phyloP scores from a whole-genome alignment of 2,797 vertebrate genomes.

The Premnoplex brunnescens region DNA sequence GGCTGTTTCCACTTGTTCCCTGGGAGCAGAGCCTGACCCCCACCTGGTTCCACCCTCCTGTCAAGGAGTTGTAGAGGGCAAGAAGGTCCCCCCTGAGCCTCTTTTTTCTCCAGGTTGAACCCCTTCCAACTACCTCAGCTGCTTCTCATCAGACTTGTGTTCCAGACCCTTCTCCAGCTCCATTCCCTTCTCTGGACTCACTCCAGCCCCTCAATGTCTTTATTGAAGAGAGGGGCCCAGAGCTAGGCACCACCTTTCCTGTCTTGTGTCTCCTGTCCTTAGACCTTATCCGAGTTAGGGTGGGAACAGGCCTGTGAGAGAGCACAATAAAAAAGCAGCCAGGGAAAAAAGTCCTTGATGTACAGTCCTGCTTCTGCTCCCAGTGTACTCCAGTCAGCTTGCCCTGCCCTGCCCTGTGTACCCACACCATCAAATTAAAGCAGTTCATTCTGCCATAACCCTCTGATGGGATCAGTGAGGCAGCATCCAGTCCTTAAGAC shows the following conservation, averaged over 20 bases:
- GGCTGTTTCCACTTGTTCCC: not conserved
- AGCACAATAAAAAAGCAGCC: not conserved
- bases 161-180: not conserved
- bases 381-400: rapidly evolving
- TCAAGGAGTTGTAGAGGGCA: not conserved
- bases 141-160: not conserved
- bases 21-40: not conserved
- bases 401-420: not conserved
- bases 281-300: not conserved
- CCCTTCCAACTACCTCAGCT: not conserved
- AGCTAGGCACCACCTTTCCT: not conserved
- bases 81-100: not conserved
- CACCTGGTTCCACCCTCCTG: not conserved
- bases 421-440: not conserved
- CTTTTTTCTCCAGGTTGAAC: not conserved
- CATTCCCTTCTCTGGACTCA: rapidly evolving
- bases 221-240: not conserved
- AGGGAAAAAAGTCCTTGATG: not conserved
- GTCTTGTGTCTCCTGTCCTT: not conserved
- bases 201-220: not conserved
- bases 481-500: not conserved
- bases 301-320: not conserved
- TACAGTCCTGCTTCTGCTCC: not conserved
- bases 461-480: not conserved
- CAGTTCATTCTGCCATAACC: not conserved